Conservation (phyloP, 2,113 vertebrate species). For the Alligator sinensis region DNA sequence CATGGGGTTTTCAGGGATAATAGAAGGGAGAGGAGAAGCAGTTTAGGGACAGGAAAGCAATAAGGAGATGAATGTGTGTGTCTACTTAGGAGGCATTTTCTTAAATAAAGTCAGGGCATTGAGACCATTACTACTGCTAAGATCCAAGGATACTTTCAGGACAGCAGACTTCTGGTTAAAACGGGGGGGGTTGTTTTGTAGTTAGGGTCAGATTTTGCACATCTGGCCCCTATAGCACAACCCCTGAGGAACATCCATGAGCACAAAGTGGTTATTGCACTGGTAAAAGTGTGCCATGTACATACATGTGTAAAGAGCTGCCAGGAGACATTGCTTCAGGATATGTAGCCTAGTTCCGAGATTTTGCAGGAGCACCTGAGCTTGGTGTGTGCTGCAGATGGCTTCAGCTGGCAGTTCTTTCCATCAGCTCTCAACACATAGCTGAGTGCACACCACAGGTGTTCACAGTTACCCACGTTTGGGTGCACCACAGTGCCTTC, state of each 20-base stretch:
- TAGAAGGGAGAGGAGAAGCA: conserved; percentile 14
- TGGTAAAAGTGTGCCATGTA: rapidly evolving
- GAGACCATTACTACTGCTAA: background rate
- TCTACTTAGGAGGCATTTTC: conserved; percentile 35
- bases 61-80: conserved; percentile 9
- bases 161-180: conserved; percentile 41
- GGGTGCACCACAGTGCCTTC: background rate
- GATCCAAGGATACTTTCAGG: conserved; percentile 8
- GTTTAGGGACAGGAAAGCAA: conserved; percentile 52
- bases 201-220: conserved; percentile 43
- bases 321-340: background rate
- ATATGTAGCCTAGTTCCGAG: background rate
- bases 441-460: background rate
- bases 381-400: conserved; percentile 10
- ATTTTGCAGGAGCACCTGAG: background rate
- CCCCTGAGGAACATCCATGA: background rate
- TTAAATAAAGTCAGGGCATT: conserved; percentile 43
- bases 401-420: conserved; percentile 30
- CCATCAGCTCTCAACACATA: background rate
- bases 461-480: background rate
- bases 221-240: background rate
- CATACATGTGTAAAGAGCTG: background rate
- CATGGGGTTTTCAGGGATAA: conserved; percentile 11
- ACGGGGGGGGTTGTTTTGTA: conserved; percentile 43
- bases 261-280: background rate